Percentiles rank a stretch among this genome's conserved stretches.
phyloP scores from a whole-genome alignment of 2,113 vertebrate genomes.

The Ahaetulla prasina region DNA sequence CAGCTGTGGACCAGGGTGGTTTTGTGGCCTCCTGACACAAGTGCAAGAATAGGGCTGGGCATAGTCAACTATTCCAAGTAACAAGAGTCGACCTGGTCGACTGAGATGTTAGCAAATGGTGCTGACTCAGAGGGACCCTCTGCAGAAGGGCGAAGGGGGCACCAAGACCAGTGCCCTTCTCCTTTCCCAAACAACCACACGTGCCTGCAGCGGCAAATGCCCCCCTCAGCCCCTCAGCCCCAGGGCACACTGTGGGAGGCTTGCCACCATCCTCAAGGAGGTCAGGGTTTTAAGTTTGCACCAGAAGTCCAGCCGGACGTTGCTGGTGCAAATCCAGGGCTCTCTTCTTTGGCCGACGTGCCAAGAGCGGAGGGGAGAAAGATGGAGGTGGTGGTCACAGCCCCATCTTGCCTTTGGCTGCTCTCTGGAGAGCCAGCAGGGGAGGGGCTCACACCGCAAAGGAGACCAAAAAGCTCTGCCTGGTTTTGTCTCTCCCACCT shows the following conservation, averaged over 20 bases:
- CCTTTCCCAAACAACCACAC: not conserved
- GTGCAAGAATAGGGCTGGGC: not conserved
- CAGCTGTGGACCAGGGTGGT: not conserved
- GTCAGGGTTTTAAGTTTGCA: not conserved
- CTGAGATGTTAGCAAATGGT: not conserved
- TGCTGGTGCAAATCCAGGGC: not conserved
- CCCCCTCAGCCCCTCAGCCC: not conserved
- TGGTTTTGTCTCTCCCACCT: not conserved
- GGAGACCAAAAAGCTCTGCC: conserved; percentile 48
- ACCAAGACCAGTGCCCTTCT: not conserved
- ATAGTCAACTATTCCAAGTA: not conserved
- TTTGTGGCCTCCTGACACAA: not conserved
- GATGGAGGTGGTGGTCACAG: not conserved
- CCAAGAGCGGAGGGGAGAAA: not conserved
- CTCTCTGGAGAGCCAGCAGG: not conserved
- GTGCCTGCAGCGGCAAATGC: not conserved
- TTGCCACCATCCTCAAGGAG: not conserved
- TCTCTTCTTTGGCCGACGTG: not conserved
- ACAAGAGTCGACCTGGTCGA: not conserved
- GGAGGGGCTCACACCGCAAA: not conserved
- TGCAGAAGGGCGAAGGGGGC: not conserved
- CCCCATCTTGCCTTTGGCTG: not conserved
- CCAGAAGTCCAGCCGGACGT: too few species aligned
- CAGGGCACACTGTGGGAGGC: not conserved
- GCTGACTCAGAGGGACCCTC: not conserved